Evolutionary conservation across 2,113 vertebrate species (phyloP).

Genomic region (Phasianus colchicus): DNA sequence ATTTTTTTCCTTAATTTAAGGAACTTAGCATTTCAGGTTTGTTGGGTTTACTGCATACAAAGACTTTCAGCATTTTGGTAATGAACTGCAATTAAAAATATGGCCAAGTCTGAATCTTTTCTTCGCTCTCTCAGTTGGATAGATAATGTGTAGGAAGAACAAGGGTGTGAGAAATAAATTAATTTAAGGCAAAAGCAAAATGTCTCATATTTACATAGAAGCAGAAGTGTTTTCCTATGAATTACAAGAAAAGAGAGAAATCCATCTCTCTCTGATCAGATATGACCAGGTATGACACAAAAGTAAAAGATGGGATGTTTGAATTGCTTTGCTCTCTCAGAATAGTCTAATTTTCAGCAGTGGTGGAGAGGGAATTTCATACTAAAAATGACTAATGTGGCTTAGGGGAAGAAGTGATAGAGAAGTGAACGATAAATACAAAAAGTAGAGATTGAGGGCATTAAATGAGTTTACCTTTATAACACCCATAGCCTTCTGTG

Average conservation of each 20-base stretch:
- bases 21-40: background rate
- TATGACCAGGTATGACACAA: background rate
- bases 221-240: background rate
- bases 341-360: background rate
- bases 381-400: background rate
- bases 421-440: background rate
- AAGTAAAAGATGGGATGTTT: background rate
- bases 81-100: background rate
- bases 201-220: background rate
- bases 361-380: background rate
- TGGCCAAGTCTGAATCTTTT: background rate
- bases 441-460: background rate
- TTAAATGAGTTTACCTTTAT: background rate
- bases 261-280: background rate
- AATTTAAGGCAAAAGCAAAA: background rate
- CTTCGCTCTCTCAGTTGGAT: background rate
- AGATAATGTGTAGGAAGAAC: background rate
- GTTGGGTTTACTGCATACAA: background rate
- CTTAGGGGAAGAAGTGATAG: background rate
- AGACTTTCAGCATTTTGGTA: background rate
- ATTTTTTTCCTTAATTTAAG: background rate
- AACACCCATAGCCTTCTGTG: background rate
- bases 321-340: background rate
- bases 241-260: background rate
- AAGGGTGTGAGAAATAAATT: background rate